Percentiles rank a stretch among this genome's conserved stretches.
phyloP scores from a whole-genome alignment of 1,140 invertebrate genomes.

The Drosophila rhopaloa region DNA sequence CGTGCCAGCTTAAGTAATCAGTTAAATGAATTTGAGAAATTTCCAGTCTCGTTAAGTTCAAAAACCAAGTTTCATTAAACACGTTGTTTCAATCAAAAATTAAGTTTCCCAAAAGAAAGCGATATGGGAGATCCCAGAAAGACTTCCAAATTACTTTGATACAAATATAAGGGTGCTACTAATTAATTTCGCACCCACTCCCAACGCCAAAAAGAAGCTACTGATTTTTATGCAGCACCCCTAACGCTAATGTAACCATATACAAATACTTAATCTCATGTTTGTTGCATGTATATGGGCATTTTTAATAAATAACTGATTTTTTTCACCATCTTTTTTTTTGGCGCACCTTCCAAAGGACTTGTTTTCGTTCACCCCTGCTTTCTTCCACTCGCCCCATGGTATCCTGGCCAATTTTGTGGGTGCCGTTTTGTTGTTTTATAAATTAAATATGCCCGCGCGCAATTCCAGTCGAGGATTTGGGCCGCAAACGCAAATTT shows the following conservation, averaged over 20 bases:
- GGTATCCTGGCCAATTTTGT: constrained; percentile 41
- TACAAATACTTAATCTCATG: constrained; percentile 41
- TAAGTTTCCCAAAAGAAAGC: neutral
- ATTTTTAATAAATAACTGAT: constrained; percentile 79
- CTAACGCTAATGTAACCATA: constrained; percentile 23
- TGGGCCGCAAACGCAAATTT: constrained; percentile 51
- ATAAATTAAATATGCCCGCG: constrained; percentile 76
- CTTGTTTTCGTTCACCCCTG: constrained; percentile 1
- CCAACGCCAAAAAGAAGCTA: constrained; percentile 16
- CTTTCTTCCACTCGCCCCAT: neutral
- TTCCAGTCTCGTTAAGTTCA: no score
- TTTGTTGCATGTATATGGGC: constrained; percentile 76
- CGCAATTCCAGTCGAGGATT: constrained; percentile 50
- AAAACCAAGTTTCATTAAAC: no score
- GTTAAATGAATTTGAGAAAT: no score
- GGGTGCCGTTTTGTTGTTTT: constrained; percentile 62
- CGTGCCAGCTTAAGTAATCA: no score
- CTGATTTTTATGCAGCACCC: constrained; percentile 69
- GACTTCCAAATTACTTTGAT: neutral
- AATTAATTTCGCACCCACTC: constrained; percentile 72
- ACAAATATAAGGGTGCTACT: constrained; percentile 35
- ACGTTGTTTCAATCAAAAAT: no score
- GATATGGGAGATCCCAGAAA: neutral
- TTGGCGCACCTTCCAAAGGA: constrained; percentile 4
- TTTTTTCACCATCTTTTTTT: constrained; percentile 52